Evolutionary conservation across 2,113 vertebrate genomes (phyloP).

Genomic region (Thinocorus orbignyianus): DNA sequence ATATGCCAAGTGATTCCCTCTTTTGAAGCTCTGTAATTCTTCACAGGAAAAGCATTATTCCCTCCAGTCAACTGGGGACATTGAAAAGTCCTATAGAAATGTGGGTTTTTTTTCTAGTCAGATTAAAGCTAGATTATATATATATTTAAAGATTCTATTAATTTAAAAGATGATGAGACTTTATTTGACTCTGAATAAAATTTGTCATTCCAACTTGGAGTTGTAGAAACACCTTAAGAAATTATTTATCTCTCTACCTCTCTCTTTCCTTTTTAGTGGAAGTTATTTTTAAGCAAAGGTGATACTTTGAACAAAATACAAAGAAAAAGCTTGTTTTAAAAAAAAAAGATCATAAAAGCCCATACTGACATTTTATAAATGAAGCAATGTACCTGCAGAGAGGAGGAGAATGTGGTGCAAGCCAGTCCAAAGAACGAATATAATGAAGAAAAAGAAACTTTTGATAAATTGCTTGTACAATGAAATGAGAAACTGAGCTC

Average conservation of each 20-base stretch:
- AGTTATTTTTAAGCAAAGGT: neutral
- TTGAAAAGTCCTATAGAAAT: neutral
- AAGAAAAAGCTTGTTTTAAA: neutral
- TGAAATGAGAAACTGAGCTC: neutral
- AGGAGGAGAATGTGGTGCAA: neutral
- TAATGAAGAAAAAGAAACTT: neutral
- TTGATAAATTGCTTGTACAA: neutral
- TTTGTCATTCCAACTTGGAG: neutral
- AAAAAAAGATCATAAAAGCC: rapidly evolving
- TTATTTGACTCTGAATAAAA: neutral
- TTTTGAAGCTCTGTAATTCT: neutral
- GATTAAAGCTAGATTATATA: neutral
- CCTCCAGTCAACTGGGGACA: neutral
- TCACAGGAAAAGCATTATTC: neutral
- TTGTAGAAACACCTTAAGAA: neutral
- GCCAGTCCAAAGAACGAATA: neutral
- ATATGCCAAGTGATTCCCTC: neutral
- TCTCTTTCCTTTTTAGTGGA: neutral
- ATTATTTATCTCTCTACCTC: neutral
- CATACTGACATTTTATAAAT: neutral
- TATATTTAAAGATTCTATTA: neutral
- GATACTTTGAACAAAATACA: neutral
- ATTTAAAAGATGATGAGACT: neutral
- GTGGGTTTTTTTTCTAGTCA: neutral
- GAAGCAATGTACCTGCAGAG: neutral